phyloP scores from a whole-genome alignment of 1,140 invertebrate species.

The Eciton burchellii region DNA sequence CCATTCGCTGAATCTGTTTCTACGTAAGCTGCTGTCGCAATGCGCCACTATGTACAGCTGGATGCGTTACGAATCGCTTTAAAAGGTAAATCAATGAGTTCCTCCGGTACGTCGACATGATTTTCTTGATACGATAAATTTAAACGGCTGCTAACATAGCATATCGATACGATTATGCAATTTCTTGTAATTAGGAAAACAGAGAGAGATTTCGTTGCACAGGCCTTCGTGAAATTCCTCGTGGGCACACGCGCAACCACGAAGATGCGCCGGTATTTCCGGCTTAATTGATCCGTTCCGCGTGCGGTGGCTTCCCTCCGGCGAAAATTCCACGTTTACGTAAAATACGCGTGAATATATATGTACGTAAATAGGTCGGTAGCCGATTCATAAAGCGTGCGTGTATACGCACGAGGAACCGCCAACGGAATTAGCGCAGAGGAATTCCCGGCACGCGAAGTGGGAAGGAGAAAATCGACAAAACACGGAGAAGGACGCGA shows the following conservation, averaged over 20 bases:
- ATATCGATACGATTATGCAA: background rate
- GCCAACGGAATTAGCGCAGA: background rate
- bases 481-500: slow-evolving; percentile 2
- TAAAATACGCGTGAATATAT: background rate
- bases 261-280: slow-evolving; percentile 28
- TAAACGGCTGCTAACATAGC: background rate
- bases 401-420: slow-evolving; percentile 42
- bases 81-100: background rate
- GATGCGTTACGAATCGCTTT: background rate
- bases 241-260: background rate
- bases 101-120: background rate
- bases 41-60: background rate
- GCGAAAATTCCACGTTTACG: slow-evolving; percentile 43
- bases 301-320: slow-evolving; percentile 5
- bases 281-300: slow-evolving; percentile 60
- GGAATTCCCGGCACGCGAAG: background rate
- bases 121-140: slow-evolving; percentile 20
- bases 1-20: too few relatives aligned
- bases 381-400: slow-evolving; percentile 61
- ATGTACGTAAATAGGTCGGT: slow-evolving; percentile 18
- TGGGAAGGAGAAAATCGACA: slow-evolving; percentile 42
- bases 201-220: slow-evolving; percentile 4
- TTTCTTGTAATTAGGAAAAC: background rate
- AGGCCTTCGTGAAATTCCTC: slow-evolving; percentile 6
- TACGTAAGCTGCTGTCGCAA: too few relatives aligned